Evolutionary conservation across 2,113 vertebrate species (phyloP).

Genomic region (Rhinogobius similis): DNA sequence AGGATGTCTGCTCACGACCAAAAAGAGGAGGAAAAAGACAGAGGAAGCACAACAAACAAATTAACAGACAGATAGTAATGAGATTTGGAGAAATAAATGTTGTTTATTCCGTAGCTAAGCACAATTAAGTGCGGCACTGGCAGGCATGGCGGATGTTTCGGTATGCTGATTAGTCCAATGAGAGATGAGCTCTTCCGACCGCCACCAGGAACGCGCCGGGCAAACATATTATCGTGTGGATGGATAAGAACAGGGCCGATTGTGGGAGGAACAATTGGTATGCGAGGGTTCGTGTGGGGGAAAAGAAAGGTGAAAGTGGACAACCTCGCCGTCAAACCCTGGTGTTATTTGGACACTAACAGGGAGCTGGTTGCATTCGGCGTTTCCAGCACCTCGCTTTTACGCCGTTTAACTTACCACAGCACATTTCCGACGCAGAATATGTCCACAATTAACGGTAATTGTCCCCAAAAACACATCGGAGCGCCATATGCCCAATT

Average conservation of each 20-base stretch:
- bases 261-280: constrained; percentile 34
- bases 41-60: constrained; percentile 55
- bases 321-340: constrained; percentile 10
- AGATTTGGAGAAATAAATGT: constrained; percentile 67
- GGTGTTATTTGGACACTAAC: background rate
- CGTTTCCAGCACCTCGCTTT: background rate
- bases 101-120: constrained; percentile 72
- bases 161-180: constrained; percentile 74
- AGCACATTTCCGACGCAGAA: background rate
- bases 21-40: constrained; percentile 10
- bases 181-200: constrained; percentile 68
- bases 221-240: constrained; percentile 64
- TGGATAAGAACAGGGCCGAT: constrained; percentile 59
- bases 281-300: background rate
- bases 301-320: constrained; percentile 8
- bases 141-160: constrained; percentile 66
- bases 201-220: constrained; percentile 59
- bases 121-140: constrained; percentile 76
- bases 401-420: too few relatives aligned
- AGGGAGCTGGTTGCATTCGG: background rate
- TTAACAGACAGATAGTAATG: constrained; percentile 57
- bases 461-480: background rate
- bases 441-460: background rate
- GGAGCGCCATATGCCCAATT: background rate
- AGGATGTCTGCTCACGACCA: constrained; percentile 5